phyloP scores from a whole-genome alignment of 2,888 invertebrate genomes.

The Campoletis raptor region DNA sequence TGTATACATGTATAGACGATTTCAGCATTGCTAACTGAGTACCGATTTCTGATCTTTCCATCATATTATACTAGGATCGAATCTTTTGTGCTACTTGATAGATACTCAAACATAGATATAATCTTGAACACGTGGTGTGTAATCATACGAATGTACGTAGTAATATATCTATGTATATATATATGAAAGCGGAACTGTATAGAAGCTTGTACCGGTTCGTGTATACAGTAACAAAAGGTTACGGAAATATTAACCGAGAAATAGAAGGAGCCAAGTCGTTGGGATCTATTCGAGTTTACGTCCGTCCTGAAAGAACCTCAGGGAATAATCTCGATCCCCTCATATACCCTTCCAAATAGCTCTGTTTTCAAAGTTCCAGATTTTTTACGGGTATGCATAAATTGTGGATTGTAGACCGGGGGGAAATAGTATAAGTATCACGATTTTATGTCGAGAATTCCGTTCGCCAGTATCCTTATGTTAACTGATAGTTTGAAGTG shows the following conservation, averaged over 20 bases:
- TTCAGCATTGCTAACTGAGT: slow-evolving; percentile 23
- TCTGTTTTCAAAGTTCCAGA: background rate
- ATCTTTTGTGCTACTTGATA: slow-evolving; percentile 53
- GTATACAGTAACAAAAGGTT: background rate
- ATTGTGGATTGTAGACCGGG: background rate
- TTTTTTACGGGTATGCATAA: background rate
- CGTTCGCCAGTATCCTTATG: background rate
- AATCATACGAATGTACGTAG: background rate
- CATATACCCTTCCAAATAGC: background rate
- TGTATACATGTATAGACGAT: background rate
- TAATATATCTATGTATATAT: background rate
- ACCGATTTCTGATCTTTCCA: slow-evolving; percentile 47
- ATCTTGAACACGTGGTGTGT: background rate
- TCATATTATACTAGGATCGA: slow-evolving; percentile 50
- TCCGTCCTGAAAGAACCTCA: background rate
- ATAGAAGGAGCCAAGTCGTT: background rate
- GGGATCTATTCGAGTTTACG: background rate
- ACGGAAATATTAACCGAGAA: slow-evolving; percentile 18
- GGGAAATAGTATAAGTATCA: background rate
- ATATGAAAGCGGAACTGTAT: background rate
- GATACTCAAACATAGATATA: slow-evolving; percentile 50
- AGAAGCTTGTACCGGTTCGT: background rate
- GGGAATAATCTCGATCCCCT: background rate
- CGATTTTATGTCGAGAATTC: background rate
- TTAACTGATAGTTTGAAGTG: background rate